Percentiles rank a stretch among this genome's conserved stretches.
phyloP scores from a whole-genome alignment of 2,113 vertebrate genomes.

The Oryzias melastigma region DNA sequence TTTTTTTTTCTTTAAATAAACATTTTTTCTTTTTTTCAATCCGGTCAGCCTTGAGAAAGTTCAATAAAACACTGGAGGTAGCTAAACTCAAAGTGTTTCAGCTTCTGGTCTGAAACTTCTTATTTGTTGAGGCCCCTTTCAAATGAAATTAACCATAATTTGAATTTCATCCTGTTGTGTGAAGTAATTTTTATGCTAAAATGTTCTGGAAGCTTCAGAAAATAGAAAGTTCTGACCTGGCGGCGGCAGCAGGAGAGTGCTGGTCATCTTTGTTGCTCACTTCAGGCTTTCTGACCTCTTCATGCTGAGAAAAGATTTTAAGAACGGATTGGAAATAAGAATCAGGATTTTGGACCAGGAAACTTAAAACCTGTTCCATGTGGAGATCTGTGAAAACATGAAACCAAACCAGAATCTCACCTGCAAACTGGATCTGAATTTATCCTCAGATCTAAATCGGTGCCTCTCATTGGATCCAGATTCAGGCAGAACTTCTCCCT shows the following conservation, averaged over 20 bases:
- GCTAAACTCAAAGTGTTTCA: too few species aligned
- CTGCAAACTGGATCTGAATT: constrained; percentile 8
- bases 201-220: too few species aligned
- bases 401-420: neutral
- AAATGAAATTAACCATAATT: too few species aligned
- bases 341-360: too few species aligned
- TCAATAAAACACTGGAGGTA: too few species aligned
- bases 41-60: too few species aligned
- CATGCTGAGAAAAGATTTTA: neutral
- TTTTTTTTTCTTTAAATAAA: too few species aligned
- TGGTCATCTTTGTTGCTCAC: neutral
- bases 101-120: too few species aligned
- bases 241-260: neutral
- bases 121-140: too few species aligned
- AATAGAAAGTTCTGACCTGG: neutral
- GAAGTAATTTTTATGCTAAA: too few species aligned
- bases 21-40: too few species aligned
- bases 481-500: neutral
- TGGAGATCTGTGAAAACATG: neutral
- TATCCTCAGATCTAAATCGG: neutral
- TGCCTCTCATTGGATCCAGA: neutral
- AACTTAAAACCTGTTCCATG: neutral
- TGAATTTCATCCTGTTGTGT: too few species aligned
- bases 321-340: neutral
- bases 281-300: neutral